Evolutionary conservation across 2,797 vertebrate species (phyloP), one percentile per base, ranked within the genome.

Genomic region (Sebastes ruberrimus): DNA sequence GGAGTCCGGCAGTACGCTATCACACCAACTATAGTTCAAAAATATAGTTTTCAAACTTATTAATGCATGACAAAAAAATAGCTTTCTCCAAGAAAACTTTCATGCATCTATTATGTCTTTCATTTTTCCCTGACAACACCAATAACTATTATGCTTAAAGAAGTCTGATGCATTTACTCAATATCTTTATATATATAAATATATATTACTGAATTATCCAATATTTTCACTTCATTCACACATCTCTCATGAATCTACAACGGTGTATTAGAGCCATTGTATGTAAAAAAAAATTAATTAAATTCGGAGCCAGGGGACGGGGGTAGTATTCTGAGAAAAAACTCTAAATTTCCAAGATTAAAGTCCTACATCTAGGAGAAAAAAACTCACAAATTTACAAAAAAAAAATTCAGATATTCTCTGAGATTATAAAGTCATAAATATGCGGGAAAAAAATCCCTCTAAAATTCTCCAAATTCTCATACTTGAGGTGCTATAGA

Each of bases 241-340:
- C n/a, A 53, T 30, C 30, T 30, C 30, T 30, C 30, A 30, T 30
- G 7, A 30, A 20, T 20, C 9, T 61, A 53, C 4, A 5, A 53
- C 3, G 8, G 52, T 10, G 9, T 20, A 28, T 28, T 28, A 16
- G 25, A 8, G 57, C 57, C 14, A 28, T 18, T 9, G 27, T 61
- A 32, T 9, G 16, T 61, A 20, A 10, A 30, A 10, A 30, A 6
- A 30, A 60, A 7, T 0, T 0, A 56, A 1, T 13, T 4, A 11
- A 55, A 23, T 11, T 0, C 2, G 0, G 7, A 18, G 16, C 27
- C 7, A 59, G 25, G 4, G 0, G 35, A 38, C 35, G 0, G 42
- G 14, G 0, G 6, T 46, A 46, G 35, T 14, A 38, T 38, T 14
- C 35, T 38, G 11, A 38, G 35, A 13, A 38, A 14, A 38, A 38